phyloP scores from a whole-genome alignment of 2,113 vertebrate genomes.

The Oxyura jamaicensis region DNA sequence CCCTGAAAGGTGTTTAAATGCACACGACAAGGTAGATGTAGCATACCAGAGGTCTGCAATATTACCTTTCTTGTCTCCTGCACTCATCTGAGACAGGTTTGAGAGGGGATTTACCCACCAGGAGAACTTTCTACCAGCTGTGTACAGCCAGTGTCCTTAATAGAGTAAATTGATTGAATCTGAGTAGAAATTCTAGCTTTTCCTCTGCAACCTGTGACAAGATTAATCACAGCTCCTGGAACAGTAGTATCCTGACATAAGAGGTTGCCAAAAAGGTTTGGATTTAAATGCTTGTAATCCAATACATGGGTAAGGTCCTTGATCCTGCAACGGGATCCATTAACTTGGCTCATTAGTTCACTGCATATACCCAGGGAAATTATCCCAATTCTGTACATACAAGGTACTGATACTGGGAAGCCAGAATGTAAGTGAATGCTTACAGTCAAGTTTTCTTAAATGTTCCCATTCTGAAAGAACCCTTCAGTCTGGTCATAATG shows the following conservation, averaged over 20 bases:
- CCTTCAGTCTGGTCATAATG: not conserved
- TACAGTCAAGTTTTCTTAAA: not conserved
- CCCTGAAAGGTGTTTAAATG: not conserved
- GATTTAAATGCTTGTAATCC: slow-evolving; percentile 16
- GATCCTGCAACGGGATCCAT: not conserved
- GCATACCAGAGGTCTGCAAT: not conserved
- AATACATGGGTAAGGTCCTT: not conserved
- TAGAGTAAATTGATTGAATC: not conserved
- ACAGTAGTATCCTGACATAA: not conserved
- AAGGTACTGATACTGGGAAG: not conserved
- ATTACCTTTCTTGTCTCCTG: not conserved
- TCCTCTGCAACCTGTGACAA: not conserved
- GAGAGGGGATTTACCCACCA: not conserved
- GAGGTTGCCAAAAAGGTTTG: not conserved
- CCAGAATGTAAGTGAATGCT: not conserved
- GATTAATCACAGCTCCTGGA: slow-evolving; percentile 34
- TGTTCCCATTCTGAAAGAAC: not conserved
- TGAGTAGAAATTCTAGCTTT: slow-evolving; percentile 32
- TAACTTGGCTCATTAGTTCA: not conserved
- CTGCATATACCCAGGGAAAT: not conserved
- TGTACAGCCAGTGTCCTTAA: not conserved
- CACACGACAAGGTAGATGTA: not conserved
- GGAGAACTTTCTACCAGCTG: not conserved
- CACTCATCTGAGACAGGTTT: not conserved
- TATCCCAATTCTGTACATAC: not conserved